Base-by-base conservation (phyloP, 1,140 invertebrate genomes). In the Glomeris maerens region DNA sequence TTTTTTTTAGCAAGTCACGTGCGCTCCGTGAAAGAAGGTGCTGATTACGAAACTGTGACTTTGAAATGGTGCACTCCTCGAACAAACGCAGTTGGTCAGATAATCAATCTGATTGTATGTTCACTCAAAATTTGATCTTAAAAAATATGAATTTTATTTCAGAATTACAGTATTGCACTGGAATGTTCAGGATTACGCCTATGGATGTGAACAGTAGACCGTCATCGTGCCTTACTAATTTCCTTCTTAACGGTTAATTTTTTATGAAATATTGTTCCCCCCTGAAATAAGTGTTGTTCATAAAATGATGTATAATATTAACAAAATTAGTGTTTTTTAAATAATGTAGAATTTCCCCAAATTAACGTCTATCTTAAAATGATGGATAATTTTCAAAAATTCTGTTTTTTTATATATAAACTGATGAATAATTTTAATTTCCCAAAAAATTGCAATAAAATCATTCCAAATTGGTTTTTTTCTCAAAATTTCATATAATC, bases 11-110 rank as follows among this genome's bases (percentile, higher is more conserved):
- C 50, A 55, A 64, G 63, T 46, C 57, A 62, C 23, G 57, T 56
- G 14, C 59, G 57, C 55, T 46, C 53, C 20, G 66, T 68, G 2
- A 75, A 79, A 58, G 78, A 82, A 62, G 78, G 78, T 28, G 69
- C 73, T 59, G 78, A 78, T 17, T 80, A 80, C 45, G 74, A 80
- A 53, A 82, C 80, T 0, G 80, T 93, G 0, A 92, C 88, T 1
- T 70, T 96, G 3, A 92, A 94, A 59, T 97, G 91, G 92, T 94
- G 90, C 65, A 95, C 91, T 7, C 91, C 92, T 0, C 75, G 90
- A 29, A 84, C 67, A 14, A 71, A 83, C 28, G 80, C 81, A 47
- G 83, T 80, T 58, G 82, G 76, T 69, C 55, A 60, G 59, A 1
- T 38, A 39, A 23, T 5, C 21, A 44, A 44, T 42, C 2, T 39